These are phyloP conservation scores for Mormyrops boulengeri DNA, from an alignment of 2,797 vertebrate species.

Conservation along the genomic window DNA sequence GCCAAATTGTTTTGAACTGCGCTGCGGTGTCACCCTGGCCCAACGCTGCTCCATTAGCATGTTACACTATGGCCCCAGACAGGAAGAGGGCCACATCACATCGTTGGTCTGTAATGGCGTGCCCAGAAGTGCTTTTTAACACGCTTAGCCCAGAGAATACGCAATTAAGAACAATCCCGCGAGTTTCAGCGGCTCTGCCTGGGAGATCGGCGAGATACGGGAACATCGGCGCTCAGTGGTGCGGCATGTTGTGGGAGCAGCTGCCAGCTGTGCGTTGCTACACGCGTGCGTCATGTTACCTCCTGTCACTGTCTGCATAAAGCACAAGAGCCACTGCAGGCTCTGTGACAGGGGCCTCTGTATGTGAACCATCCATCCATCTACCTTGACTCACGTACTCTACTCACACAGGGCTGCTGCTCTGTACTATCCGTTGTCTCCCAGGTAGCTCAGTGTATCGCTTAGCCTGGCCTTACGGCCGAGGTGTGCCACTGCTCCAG, in stretches of 20 bases:
- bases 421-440: background rate
- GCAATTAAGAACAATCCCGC: background rate
- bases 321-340: background rate
- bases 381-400: background rate
- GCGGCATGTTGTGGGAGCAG: background rate
- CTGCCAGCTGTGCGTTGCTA: background rate
- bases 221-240: background rate
- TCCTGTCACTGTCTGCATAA: background rate
- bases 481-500: background rate
- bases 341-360: background rate
- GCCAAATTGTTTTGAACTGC: constrained; percentile 6
- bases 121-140: background rate
- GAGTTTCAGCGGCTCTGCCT: background rate
- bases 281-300: background rate
- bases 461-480: background rate
- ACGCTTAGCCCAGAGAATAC: background rate
- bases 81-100: background rate
- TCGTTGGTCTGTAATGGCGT: background rate
- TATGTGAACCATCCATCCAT: background rate
- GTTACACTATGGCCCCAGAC: constrained; percentile 1
- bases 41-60: background rate
- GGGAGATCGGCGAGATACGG: background rate
- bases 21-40: background rate
- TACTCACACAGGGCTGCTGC: background rate
- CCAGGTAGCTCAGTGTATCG: background rate